A percentile compares a stretch with the other conserved stretches of the same genome.
Conservation (phyloP, 1,140 invertebrate genomes). For the Ladona fulva region DNA sequence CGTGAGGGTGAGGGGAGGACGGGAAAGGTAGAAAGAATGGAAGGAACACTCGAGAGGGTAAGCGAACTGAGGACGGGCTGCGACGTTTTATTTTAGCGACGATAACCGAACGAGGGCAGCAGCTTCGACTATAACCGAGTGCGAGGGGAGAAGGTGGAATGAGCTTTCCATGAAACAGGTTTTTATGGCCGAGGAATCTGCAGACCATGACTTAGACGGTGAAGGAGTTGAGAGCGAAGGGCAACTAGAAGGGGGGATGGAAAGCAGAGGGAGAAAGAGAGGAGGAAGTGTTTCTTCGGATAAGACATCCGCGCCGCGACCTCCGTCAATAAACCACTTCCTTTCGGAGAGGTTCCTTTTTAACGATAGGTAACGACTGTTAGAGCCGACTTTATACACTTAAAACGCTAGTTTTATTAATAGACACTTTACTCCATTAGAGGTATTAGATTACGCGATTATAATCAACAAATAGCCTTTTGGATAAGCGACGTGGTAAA, state of each 20-base stretch:
- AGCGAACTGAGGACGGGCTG: no score
- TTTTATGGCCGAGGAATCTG: not conserved
- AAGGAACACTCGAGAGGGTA: not conserved
- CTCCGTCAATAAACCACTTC: not conserved
- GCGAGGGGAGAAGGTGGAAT: not conserved
- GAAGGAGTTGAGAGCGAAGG: not conserved
- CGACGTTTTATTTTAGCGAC: no score
- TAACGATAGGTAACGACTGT: no score
- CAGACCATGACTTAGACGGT: slow-evolving; percentile 1
- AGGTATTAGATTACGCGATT: no score
- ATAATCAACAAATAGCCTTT: no score
- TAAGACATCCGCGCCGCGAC: not conserved
- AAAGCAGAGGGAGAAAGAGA: not conserved
- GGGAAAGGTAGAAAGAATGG: not conserved
- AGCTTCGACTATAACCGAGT: not conserved
- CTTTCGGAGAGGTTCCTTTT: not conserved
- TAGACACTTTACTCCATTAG: no score
- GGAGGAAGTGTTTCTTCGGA: not conserved
- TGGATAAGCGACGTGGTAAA: no score
- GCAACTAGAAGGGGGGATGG: not conserved
- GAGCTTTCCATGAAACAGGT: not conserved
- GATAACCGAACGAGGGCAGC: no score
- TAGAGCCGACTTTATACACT: no score
- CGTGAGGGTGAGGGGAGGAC: not conserved
- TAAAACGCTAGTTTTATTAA: no score